Conservation (phyloP, 2,888 invertebrate species). For the Phytoseiulus persimilis region DNA sequence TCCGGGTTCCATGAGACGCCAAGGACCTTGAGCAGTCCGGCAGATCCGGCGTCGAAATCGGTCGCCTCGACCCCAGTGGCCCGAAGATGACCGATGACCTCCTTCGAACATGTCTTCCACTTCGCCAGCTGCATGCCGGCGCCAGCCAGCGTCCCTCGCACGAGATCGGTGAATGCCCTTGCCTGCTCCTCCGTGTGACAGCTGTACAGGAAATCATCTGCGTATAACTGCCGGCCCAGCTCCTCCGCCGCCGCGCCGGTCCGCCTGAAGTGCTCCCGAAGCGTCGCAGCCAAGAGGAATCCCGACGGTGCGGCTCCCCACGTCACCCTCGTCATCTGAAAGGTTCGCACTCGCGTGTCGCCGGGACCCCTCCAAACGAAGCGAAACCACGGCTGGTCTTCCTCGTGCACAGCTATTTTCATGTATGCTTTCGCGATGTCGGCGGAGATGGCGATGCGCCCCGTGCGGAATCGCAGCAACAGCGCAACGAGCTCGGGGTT, state of each 20-base stretch:
- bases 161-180: conserved; percentile 40
- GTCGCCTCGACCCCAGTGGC: conserved; percentile 15
- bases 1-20: conserved; percentile 16
- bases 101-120: conserved; percentile 43
- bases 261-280: background rate
- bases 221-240: conserved; percentile 36
- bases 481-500: background rate
- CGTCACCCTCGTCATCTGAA: background rate
- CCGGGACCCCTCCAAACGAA: background rate
- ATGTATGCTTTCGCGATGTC: conserved; percentile 13
- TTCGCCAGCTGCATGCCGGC: conserved; percentile 45
- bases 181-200: conserved; percentile 41
- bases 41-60: background rate
- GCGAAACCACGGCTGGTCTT: background rate
- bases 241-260: background rate
- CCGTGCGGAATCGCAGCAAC: background rate
- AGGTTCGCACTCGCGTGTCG: background rate
- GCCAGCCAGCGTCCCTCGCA: conserved; percentile 39
- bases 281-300: background rate
- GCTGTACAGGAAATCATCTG: conserved; percentile 46
- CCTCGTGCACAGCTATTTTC: background rate
- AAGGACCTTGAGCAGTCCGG: background rate
- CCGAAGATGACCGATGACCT: background rate
- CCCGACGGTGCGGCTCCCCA: background rate
- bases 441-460: background rate